Conservation (phyloP, 1,140 invertebrate species). For the Helicoverpa armigera region DNA sequence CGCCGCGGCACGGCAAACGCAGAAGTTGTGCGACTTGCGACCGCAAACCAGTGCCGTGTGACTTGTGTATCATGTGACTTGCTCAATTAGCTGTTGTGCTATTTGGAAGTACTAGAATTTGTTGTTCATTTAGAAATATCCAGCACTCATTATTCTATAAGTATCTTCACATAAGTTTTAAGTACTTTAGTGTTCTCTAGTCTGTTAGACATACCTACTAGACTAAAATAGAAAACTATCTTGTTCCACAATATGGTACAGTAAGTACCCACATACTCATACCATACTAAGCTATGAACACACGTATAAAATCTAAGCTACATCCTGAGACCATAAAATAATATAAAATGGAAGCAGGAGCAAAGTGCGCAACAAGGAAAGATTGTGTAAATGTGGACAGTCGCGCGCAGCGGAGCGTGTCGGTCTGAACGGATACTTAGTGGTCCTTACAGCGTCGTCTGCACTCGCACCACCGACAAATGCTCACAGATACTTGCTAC, state of each 20-base stretch:
- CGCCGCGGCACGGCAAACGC: background rate
- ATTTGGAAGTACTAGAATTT: too few relatives aligned
- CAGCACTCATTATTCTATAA: too few relatives aligned
- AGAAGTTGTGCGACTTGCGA: background rate
- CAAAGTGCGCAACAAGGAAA: background rate
- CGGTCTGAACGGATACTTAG: background rate
- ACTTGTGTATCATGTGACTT: too few relatives aligned
- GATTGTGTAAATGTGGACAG: background rate
- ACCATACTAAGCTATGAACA: background rate
- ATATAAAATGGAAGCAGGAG: background rate
- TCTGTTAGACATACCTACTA: too few relatives aligned
- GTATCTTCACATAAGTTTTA: too few relatives aligned
- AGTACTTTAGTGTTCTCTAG: too few relatives aligned
- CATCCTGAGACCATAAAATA: background rate
- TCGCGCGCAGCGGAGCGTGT: background rate
- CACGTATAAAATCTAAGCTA: background rate
- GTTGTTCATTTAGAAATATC: too few relatives aligned
- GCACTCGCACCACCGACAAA: background rate
- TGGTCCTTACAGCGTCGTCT: background rate
- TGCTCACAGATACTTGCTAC: background rate
- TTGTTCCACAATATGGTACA: too few relatives aligned
- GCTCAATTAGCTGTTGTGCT: too few relatives aligned
- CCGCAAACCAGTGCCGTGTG: background rate
- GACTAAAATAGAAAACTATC: too few relatives aligned
- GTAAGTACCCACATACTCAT: too few relatives aligned